Conservation (phyloP, 2,797 vertebrate genomes). For the Anguilla marmorata region DNA sequence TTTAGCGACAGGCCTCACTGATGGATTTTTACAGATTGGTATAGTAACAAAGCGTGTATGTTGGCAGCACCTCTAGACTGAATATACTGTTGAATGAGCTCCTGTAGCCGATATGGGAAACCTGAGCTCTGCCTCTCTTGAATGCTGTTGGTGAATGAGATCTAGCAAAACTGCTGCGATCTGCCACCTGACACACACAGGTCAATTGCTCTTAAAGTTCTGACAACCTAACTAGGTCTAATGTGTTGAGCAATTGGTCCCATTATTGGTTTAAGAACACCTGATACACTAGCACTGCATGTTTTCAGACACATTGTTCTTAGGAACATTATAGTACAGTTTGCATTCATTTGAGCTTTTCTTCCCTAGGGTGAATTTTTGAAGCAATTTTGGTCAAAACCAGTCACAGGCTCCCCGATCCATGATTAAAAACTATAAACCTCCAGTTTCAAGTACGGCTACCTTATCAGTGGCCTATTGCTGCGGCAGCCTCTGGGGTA, state of each 20-base stretch:
- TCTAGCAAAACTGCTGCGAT: neutral
- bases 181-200: neutral
- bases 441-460: neutral
- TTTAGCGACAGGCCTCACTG: neutral
- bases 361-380: neutral
- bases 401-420: neutral
- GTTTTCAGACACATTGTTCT: neutral
- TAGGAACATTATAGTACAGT: neutral
- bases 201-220: neutral
- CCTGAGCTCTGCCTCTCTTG: neutral
- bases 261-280: neutral
- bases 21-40: neutral
- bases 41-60: neutral
- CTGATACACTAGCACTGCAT: too few relatives aligned
- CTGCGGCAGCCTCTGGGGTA: neutral
- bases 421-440: neutral
- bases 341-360: neutral
- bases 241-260: neutral
- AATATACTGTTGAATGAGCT: neutral
- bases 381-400: neutral
- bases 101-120: neutral
- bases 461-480: neutral
- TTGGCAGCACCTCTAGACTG: neutral
- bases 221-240: neutral
- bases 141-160: neutral